Conservation (phyloP, 2,797 vertebrate species). For the Mormyrus hasselquistii region DNA sequence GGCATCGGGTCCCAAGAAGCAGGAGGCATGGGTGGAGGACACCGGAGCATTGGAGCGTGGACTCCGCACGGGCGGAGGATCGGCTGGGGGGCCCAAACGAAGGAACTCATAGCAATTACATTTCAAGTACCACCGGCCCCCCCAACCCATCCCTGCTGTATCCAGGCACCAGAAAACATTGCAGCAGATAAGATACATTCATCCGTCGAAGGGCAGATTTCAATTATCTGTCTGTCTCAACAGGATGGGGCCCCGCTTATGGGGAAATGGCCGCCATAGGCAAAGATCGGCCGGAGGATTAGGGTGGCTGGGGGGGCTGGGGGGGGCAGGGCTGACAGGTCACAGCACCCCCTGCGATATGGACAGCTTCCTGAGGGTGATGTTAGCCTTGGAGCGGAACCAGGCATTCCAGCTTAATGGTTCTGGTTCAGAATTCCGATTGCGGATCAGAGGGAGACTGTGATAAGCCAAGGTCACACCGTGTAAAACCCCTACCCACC, state of each 20-base stretch:
- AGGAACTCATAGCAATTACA: slow-evolving; percentile 14
- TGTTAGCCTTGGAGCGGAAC: neutral
- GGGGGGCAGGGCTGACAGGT: neutral
- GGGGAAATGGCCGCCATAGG: neutral
- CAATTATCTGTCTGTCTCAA: neutral
- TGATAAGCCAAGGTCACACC: neutral
- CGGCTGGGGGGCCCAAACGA: slow-evolving; percentile 22
- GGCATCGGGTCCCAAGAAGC: slow-evolving; percentile 51
- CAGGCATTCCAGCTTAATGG: neutral
- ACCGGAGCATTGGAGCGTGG: slow-evolving; percentile 23
- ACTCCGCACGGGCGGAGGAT: slow-evolving; percentile 16
- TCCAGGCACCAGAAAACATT: slow-evolving; percentile 17
- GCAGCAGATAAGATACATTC: neutral
- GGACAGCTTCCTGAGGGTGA: neutral
- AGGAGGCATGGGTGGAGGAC: slow-evolving; percentile 20
- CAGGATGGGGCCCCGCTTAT: neutral
- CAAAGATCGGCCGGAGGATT: neutral
- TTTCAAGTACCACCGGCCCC: neutral
- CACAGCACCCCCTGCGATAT: neutral
- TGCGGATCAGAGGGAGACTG: neutral
- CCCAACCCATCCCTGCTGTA: slow-evolving; percentile 13
- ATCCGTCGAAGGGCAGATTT: neutral
- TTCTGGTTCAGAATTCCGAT: neutral
- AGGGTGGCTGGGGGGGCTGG: neutral
- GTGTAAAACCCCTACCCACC: neutral